Conservation (phyloP, 92 coral and sea anemone species). For the Parazoanthus atlanticus region DNA sequence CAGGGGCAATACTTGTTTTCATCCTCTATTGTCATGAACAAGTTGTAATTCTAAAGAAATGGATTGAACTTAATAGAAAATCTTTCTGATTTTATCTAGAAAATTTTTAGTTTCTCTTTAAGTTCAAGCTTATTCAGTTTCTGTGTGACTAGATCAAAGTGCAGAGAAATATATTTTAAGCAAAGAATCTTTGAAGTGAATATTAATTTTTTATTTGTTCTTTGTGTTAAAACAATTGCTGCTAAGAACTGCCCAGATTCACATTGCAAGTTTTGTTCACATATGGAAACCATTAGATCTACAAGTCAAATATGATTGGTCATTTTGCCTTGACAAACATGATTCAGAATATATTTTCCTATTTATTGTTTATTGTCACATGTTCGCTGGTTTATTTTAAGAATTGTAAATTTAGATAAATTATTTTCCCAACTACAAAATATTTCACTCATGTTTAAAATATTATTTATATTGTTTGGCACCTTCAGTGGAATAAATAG, state of each 20-base stretch:
- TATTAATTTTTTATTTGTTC: not conserved
- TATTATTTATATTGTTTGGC: not conserved
- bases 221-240: not conserved
- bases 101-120: not conserved
- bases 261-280: not conserved
- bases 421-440: not conserved
- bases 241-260: not conserved
- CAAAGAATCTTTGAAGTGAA: not conserved
- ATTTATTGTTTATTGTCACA: not conserved
- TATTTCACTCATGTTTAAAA: conserved; percentile 1
- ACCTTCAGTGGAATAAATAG: not conserved
- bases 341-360: not conserved
- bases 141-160: not conserved
- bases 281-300: not conserved
- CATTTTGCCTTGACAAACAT: not conserved
- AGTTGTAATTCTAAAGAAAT: not conserved
- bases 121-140: not conserved
- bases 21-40: not conserved
- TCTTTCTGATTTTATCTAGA: not conserved
- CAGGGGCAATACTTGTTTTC: not conserved
- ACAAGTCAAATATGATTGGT: not conserved
- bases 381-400: not conserved
- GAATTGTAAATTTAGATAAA: not conserved
- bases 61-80: not conserved
- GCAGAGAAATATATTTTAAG: not conserved